phyloP scores from a whole-genome alignment of 2,888 invertebrate genomes.

The Leptinotarsa haldemani region DNA sequence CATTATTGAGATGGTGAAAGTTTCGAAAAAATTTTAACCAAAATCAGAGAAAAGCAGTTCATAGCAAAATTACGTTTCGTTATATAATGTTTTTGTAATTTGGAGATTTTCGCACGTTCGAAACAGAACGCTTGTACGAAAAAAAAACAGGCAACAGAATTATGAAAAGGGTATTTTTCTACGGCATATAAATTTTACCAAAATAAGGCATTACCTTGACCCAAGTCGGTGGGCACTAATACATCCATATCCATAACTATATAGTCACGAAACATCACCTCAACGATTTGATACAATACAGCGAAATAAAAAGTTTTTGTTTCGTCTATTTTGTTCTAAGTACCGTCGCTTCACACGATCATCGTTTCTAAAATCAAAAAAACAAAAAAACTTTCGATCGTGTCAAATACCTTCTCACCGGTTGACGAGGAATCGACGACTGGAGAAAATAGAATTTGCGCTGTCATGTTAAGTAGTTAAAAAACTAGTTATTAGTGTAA shows the following conservation, averaged over 20 bases:
- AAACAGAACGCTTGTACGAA: no score
- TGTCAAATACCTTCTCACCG: slow-evolving; percentile 7
- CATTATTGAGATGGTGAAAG: no score
- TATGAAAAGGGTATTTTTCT: no score
- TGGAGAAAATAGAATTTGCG: slow-evolving; percentile 43
- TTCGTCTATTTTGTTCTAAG: background rate
- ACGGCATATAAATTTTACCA: background rate
- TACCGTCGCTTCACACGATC: background rate
- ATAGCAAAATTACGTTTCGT: no score
- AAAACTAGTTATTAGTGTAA: slow-evolving; percentile 49
- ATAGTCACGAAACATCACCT: slow-evolving; percentile 54
- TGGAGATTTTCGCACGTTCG: no score
- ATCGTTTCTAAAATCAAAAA: background rate
- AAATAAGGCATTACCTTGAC: slow-evolving; percentile 49
- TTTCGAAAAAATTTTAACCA: no score
- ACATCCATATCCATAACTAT: slow-evolving; percentile 54
- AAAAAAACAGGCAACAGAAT: no score
- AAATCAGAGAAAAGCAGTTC: no score
- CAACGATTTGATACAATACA: slow-evolving; percentile 14
- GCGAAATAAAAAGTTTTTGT: background rate
- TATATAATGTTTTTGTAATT: no score
- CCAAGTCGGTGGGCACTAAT: slow-evolving; percentile 47
- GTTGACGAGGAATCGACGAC: slow-evolving; percentile 34
- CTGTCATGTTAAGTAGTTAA: slow-evolving; percentile 47
- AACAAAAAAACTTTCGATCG: slow-evolving; percentile 5